These are phyloP conservation scores for Melanogrammus aeglefinus DNA, from an alignment of 2,797 vertebrate species.

Conservation along the genomic window DNA sequence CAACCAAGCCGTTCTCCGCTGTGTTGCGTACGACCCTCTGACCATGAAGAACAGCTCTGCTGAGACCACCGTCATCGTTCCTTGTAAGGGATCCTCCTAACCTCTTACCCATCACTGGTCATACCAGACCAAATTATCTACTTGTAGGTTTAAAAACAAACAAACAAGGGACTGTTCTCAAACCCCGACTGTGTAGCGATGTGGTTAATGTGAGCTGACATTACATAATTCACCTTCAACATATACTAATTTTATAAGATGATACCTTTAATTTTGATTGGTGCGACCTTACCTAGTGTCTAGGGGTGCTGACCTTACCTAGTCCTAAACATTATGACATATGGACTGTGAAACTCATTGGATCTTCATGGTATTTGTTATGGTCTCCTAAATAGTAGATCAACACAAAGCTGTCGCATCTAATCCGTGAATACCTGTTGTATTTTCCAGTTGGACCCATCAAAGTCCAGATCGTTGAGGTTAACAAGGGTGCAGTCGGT, in stretches of 20 bases:
- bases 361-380: no score
- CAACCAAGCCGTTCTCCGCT: conserved; percentile 20
- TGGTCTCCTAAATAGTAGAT: no score
- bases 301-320: no score
- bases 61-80: neutral
- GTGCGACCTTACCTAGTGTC: no score
- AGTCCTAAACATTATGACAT: no score
- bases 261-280: no score
- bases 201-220: no score
- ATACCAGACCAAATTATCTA: neutral
- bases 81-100: neutral
- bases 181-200: no score
- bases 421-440: neutral
- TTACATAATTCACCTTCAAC: no score
- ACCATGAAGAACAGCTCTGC: neutral
- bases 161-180: no score
- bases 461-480: neutral
- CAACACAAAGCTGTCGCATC: neutral
- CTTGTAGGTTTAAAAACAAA: neutral
- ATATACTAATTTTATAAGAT: no score
- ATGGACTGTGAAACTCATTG: no score
- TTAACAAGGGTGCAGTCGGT: neutral
- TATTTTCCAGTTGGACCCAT: neutral
- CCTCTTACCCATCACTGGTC: neutral
- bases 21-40: conserved; percentile 9